Conservation (phyloP, 2,888 invertebrate species). For the Axea sp. region DNA sequence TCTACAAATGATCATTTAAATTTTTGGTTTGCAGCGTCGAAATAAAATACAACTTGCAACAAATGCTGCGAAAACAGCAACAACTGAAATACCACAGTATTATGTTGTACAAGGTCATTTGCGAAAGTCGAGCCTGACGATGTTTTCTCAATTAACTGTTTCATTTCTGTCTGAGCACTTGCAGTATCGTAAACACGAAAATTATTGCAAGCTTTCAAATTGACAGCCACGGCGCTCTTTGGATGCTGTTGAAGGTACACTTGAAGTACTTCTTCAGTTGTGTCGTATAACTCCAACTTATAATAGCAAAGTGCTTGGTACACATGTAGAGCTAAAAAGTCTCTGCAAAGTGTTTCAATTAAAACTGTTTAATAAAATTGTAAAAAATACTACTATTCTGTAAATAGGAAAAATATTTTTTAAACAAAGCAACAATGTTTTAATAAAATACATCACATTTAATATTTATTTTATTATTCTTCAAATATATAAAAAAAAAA, state of each 20-base stretch:
- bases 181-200: conserved; percentile 95
- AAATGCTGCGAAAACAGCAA: too few species aligned
- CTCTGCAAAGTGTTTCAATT: too few species aligned
- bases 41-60: too few species aligned
- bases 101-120: conserved; percentile 95
- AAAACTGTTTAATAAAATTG: too few species aligned
- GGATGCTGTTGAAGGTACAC: conserved; percentile 94
- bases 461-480: too few species aligned
- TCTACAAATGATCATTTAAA: too few species aligned
- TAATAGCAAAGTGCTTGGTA: conserved; percentile 99
- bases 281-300: conserved; percentile 98
- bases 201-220: conserved; percentile 92
- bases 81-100: conserved; percentile 93
- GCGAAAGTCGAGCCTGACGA: conserved; percentile 86
- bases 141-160: conserved; percentile 88
- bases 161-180: conserved; percentile 94
- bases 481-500: too few species aligned
- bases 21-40: too few species aligned
- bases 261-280: conserved; percentile 97
- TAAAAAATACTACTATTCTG: too few species aligned
- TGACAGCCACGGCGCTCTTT: conserved; percentile 96
- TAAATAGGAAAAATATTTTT: too few species aligned
- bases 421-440: too few species aligned
- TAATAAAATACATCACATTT: too few species aligned
- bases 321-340: conserved; percentile 95